Evolutionary conservation across 2,797 vertebrate species (phyloP).

Genomic region (Lemur catta): DNA sequence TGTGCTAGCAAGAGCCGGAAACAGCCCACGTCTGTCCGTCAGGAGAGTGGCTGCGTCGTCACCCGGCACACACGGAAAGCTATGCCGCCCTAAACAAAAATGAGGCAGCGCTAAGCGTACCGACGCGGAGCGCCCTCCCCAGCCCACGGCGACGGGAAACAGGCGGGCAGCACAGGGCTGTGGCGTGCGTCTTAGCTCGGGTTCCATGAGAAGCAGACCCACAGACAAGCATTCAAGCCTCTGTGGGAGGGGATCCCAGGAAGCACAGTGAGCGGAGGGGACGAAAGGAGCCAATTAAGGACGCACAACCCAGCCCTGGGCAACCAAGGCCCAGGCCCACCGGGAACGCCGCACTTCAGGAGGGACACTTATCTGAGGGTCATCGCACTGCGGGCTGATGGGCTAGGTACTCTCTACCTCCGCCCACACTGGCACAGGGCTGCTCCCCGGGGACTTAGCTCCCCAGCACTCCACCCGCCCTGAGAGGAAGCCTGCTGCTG

Average conservation of each 20-base stretch:
- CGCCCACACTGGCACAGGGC: neutral
- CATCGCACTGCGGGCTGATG: rapidly evolving
- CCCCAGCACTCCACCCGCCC: neutral
- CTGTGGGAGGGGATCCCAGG: neutral
- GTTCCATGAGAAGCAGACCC: neutral
- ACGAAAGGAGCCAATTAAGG: neutral
- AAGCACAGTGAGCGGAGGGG: neutral
- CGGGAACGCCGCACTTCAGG: neutral
- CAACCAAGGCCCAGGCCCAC: neutral
- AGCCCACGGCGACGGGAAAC: neutral
- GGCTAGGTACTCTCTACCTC: neutral
- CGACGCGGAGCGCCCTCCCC: neutral
- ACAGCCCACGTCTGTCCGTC: neutral
- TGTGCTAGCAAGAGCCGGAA: neutral
- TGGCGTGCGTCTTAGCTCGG: neutral
- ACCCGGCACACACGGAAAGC: neutral
- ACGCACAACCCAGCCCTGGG: neutral
- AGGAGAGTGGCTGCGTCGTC: neutral
- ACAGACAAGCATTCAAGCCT: neutral
- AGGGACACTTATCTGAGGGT: neutral
- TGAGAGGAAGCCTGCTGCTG: neutral
- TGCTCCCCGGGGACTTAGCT: neutral
- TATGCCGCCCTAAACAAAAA: neutral
- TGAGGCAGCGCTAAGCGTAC: neutral
- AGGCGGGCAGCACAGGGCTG: neutral